Conservation (phyloP, 2,888 invertebrate species). For the Pseudococcus longispinus region DNA sequence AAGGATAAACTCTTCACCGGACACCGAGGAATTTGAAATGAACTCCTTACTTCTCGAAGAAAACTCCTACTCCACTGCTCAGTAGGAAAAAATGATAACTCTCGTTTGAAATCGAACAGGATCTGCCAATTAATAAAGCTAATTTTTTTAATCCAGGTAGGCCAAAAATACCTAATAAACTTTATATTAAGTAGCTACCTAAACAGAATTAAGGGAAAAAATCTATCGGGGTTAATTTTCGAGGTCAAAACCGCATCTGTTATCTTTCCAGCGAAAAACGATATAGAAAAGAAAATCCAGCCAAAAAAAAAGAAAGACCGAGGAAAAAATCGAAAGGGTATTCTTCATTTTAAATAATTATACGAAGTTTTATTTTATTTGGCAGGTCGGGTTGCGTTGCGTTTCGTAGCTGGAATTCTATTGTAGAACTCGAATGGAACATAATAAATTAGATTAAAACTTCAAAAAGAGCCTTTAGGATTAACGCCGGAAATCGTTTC, state of each 20-base stretch:
- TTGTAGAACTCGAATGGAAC: background rate
- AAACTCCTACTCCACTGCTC: too few relatives aligned
- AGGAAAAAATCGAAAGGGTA: background rate
- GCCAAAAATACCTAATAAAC: too few relatives aligned
- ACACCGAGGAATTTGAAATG: too few relatives aligned
- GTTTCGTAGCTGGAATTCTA: background rate
- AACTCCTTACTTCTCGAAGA: too few relatives aligned
- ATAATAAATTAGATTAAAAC: background rate
- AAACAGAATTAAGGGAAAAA: too few relatives aligned
- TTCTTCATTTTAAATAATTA: conserved; percentile 3
- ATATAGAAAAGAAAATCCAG: background rate
- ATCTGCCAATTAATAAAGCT: too few relatives aligned
- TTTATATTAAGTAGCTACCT: too few relatives aligned
- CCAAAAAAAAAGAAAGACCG: background rate
- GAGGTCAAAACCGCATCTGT: background rate
- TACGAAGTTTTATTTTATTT: background rate
- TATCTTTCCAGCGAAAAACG: background rate
- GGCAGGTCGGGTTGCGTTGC: background rate
- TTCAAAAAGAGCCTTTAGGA: background rate
- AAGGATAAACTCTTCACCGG: too few relatives aligned
- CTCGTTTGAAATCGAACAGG: too few relatives aligned
- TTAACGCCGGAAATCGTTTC: background rate
- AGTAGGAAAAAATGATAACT: too few relatives aligned
- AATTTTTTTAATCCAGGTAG: too few relatives aligned
- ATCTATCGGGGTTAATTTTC: too few relatives aligned